Conservation (phyloP, 2,113 vertebrate species). For the Mastomys coucha region DNA sequence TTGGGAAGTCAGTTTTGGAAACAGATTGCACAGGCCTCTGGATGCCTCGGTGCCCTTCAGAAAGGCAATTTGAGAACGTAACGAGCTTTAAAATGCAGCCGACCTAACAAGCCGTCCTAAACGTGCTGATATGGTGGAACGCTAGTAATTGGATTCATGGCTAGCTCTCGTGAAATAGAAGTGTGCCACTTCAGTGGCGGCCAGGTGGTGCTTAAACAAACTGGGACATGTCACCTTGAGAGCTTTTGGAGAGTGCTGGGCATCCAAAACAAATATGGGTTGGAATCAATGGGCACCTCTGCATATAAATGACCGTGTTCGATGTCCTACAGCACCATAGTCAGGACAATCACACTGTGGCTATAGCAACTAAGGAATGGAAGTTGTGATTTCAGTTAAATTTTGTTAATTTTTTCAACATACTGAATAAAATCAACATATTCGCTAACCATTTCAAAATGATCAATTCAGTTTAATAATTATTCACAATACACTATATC, state of each 20-base stretch:
- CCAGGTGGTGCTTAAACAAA: slow-evolving; percentile 63
- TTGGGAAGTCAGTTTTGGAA: not conserved
- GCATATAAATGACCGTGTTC: not conserved
- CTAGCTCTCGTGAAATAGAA: slow-evolving; percentile 38
- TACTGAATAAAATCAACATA: not conserved
- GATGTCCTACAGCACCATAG: not conserved
- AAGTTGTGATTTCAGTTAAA: not conserved
- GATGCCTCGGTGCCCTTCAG: not conserved
- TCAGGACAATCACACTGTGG: not conserved
- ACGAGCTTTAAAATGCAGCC: not conserved
- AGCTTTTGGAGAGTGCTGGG: not conserved
- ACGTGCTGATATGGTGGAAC: slow-evolving; percentile 47
- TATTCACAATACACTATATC: not conserved
- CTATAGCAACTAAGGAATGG: not conserved
- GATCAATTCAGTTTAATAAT: not conserved
- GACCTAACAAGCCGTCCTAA: slow-evolving; percentile 15
- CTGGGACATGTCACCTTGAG: slow-evolving; percentile 62
- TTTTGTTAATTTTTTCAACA: not conserved
- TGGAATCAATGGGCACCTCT: not conserved
- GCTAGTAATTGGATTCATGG: slow-evolving; percentile 47
- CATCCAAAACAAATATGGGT: not conserved
- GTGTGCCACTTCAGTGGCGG: slow-evolving; percentile 32
- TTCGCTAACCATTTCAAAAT: not conserved
- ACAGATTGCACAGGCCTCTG: slow-evolving; percentile 12
- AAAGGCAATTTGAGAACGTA: not conserved